phyloP scores from a whole-genome alignment of 1,140 invertebrate genomes.

The Aricia agestis region DNA sequence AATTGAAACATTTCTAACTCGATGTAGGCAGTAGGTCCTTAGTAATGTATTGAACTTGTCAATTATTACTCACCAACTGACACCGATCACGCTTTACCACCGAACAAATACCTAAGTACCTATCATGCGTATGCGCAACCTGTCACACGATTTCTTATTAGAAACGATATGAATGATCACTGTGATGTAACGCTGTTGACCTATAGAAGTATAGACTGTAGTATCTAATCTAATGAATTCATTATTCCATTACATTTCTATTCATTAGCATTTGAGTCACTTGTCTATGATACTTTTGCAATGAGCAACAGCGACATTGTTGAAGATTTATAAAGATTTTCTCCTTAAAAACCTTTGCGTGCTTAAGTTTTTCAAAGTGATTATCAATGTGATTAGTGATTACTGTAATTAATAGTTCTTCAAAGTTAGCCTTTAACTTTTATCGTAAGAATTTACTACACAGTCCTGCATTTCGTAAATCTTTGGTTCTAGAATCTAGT shows the following conservation, averaged over 20 bases:
- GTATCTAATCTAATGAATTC: not conserved
- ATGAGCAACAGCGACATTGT: not conserved
- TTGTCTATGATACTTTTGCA: not conserved
- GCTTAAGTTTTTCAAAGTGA: too few relatives aligned
- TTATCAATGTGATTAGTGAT: too few relatives aligned
- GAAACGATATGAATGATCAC: not conserved
- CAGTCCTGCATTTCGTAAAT: too few relatives aligned
- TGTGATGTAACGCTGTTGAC: not conserved
- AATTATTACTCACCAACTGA: not conserved
- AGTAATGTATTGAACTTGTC: not conserved
- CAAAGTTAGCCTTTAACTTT: too few relatives aligned
- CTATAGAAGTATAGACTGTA: not conserved
- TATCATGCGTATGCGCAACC: not conserved
- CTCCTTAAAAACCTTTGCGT: too few relatives aligned
- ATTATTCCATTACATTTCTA: not conserved
- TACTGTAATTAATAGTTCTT: too few relatives aligned
- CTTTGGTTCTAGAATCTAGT: too few relatives aligned
- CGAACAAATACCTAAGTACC: not conserved
- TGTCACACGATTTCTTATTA: constrained; percentile 1
- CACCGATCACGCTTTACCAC: not conserved
- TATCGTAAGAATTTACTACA: too few relatives aligned
- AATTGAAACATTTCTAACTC: too few relatives aligned
- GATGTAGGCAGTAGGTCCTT: too few relatives aligned
- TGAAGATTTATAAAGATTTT: too few relatives aligned
- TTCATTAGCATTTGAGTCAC: not conserved